Percentiles rank a stretch among this genome's conserved stretches.
These are phyloP conservation scores for Ahaetulla prasina DNA, from an alignment of 2,113 vertebrate genomes.

Conservation along the genomic window DNA sequence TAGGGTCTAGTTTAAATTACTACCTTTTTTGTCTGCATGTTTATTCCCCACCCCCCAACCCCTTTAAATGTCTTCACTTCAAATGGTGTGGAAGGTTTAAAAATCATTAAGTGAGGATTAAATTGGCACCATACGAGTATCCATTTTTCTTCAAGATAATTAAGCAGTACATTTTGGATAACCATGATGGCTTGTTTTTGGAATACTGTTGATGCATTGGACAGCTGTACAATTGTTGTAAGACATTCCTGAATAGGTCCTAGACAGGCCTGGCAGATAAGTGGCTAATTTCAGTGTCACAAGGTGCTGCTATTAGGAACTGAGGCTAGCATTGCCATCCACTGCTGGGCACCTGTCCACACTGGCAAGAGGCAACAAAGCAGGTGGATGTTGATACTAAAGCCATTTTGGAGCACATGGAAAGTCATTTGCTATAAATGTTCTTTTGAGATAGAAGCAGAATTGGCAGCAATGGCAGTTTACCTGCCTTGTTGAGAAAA, in stretches of 20 bases:
- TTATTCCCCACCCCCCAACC: not conserved
- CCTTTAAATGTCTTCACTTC: constrained; percentile 2
- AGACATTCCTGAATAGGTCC: not conserved
- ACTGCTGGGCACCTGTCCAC: not conserved
- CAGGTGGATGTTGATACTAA: not conserved
- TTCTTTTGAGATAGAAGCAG: not conserved
- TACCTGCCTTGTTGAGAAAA: not conserved
- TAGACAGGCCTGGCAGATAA: not conserved
- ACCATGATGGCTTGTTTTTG: not conserved
- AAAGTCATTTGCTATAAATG: not conserved
- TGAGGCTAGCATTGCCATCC: not conserved
- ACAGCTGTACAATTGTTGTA: not conserved
- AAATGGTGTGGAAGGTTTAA: constrained; percentile 4
- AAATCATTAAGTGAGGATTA: constrained; percentile 13
- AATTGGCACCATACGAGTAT: constrained; percentile 13
- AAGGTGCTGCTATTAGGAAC: not conserved
- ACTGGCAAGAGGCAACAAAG: not conserved
- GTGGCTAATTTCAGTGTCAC: not conserved
- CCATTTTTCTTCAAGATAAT: constrained; percentile 17
- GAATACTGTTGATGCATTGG: not conserved
- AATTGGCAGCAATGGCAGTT: not conserved
- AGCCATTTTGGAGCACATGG: not conserved
- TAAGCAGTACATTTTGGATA: not conserved
- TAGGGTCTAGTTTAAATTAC: constrained; percentile 54
- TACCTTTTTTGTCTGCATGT: constrained; percentile 18